Evolutionary conservation across 2,888 invertebrate species (phyloP).

Genomic region (Tetramorium bicarinatum): DNA sequence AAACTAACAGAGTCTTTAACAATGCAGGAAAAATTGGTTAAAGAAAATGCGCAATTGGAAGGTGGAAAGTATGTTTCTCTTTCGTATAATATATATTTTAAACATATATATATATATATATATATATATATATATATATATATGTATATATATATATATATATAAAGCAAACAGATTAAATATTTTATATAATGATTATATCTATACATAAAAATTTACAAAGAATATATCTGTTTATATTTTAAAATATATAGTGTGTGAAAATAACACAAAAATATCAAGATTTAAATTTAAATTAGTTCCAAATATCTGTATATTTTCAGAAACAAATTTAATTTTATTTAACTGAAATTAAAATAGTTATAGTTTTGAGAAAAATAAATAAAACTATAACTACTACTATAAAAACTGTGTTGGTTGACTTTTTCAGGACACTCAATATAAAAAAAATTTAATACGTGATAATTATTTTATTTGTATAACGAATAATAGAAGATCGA

Average conservation of each 20-base stretch:
- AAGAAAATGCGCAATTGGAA: conserved; percentile 90
- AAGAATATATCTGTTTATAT: neutral
- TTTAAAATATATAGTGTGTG: neutral
- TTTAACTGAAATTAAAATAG: neutral
- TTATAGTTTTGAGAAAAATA: neutral
- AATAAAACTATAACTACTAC: too few relatives aligned
- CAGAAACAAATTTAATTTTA: conserved; percentile 14
- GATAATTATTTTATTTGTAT: conserved; percentile 15
- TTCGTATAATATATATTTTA: neutral
- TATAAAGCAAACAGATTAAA: neutral
- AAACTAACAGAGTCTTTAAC: conserved; percentile 89
- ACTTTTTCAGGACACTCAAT: neutral
- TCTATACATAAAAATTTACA: neutral
- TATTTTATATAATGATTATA: neutral
- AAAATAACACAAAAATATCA: neutral
- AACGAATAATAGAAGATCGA: conserved; percentile 31
- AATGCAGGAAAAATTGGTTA: conserved; percentile 90
- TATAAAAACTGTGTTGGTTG: neutral
- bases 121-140: neutral
- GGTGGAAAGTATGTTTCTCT: conserved; percentile 88
- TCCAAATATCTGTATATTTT: conserved; percentile 4
- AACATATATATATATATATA: neutral
- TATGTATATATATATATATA: neutral
- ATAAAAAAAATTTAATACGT: neutral
- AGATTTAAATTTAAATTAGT: conserved; percentile 13